Evolutionary conservation across 1,140 invertebrate species (phyloP).

Genomic region (Drosophila sucinea): DNA sequence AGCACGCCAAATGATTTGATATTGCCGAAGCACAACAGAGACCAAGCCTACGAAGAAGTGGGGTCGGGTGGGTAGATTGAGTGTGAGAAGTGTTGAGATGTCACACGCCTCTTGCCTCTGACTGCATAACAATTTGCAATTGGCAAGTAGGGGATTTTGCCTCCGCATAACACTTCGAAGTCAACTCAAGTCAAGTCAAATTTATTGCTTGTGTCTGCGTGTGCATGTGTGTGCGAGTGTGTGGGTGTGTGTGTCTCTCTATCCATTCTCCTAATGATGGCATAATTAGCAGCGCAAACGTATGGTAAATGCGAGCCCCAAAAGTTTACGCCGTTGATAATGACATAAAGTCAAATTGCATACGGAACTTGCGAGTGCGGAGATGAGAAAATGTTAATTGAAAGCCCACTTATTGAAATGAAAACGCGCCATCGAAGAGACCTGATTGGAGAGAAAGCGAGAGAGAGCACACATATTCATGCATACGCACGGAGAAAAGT

Average conservation of each 20-base stretch:
- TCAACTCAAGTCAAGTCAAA: slow-evolving; percentile 52
- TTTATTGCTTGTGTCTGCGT: slow-evolving; percentile 60
- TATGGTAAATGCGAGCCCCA: slow-evolving; percentile 21
- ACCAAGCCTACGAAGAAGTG: background rate
- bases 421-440: slow-evolving; percentile 29
- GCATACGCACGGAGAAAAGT: slow-evolving; percentile 22
- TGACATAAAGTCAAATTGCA: slow-evolving; percentile 77
- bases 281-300: slow-evolving; percentile 74
- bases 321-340: slow-evolving; percentile 64
- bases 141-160: slow-evolving; percentile 23
- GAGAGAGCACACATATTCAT: slow-evolving; percentile 6
- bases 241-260: slow-evolving; percentile 28
- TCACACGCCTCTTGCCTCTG: slow-evolving; percentile 19
- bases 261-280: slow-evolving; percentile 62
- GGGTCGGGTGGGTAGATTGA: slow-evolving; percentile 19
- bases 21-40: background rate
- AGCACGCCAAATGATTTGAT: slow-evolving; percentile 56
- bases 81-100: slow-evolving; percentile 18
- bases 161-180: slow-evolving; percentile 8
- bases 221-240: background rate
- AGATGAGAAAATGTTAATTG: slow-evolving; percentile 65
- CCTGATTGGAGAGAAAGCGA: slow-evolving; percentile 11
- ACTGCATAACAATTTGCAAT: slow-evolving; percentile 50
- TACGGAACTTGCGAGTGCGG: slow-evolving; percentile 16
- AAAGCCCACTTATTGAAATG: slow-evolving; percentile 76